Evolutionary conservation across 2,113 vertebrate species (phyloP).

Genomic region (Peromyscus leucopus): DNA sequence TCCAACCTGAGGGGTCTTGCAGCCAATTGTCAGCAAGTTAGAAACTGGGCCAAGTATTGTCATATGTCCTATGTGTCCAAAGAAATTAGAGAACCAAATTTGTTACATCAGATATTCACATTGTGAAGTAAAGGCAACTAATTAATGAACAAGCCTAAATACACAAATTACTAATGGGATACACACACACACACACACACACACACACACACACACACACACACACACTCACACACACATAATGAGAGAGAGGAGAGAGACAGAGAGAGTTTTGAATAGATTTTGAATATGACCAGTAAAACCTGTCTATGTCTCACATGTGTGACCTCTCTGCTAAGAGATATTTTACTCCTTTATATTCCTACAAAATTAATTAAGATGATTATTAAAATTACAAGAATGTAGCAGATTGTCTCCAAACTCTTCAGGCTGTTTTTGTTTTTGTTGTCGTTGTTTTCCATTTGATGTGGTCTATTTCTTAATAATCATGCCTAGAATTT

Average conservation of each 20-base stretch:
- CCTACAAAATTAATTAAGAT: background rate
- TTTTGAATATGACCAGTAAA: background rate
- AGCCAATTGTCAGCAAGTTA: fast-evolving
- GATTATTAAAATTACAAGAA: background rate
- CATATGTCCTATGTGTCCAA: background rate
- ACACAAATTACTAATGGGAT: background rate
- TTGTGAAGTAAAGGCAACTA: background rate
- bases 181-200: too few species aligned
- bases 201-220: too few species aligned
- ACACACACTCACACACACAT: too few species aligned
- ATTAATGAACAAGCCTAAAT: background rate
- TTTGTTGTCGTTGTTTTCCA: background rate
- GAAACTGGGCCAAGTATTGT: background rate
- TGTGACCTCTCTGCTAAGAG: background rate
- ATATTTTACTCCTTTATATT: background rate
- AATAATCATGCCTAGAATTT: background rate
- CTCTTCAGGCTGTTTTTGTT: background rate
- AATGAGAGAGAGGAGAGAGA: background rate
- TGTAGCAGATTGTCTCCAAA: background rate
- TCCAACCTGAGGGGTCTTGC: fast-evolving
- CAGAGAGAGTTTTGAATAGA: background rate
- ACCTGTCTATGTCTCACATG: background rate
- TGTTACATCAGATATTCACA: background rate
- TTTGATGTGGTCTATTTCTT: background rate
- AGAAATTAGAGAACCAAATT: background rate